Percentiles rank a stretch among this genome's conserved stretches.
Evolutionary conservation across 2,797 vertebrate genomes (phyloP).

Genomic region (Acrossocheilus fasciatus): DNA sequence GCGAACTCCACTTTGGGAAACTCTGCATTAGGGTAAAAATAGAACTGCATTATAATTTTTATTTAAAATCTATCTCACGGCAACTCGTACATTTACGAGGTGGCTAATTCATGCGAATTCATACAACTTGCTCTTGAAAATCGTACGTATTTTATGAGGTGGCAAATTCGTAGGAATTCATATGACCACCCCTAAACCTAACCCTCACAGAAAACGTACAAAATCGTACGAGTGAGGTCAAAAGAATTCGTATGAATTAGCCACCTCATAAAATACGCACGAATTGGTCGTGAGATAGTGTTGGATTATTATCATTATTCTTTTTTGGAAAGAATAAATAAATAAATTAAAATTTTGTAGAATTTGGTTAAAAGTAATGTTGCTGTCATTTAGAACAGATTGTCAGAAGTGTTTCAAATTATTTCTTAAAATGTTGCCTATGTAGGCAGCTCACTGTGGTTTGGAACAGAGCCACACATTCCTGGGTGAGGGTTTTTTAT

Average conservation of each 20-base stretch:
- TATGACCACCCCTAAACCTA: too few species aligned
- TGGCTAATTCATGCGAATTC: neutral
- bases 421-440: neutral
- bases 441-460: neutral
- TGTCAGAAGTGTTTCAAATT: neutral
- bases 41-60: neutral
- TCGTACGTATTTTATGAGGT: too few species aligned
- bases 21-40: neutral
- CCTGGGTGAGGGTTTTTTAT: neutral
- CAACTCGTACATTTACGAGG: neutral
- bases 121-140: too few species aligned
- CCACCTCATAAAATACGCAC: too few species aligned
- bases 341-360: neutral
- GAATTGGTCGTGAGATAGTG: too few species aligned
- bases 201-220: neutral
- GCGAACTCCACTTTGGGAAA: too few species aligned
- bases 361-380: neutral
- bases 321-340: too few species aligned
- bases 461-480: slow-evolving; percentile 6
- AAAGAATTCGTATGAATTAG: too few species aligned
- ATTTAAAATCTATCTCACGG: neutral
- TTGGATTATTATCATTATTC: too few species aligned
- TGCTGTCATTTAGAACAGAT: neutral
- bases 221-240: too few species aligned
- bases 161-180: too few species aligned